Base-by-base conservation (phyloP, 2,113 vertebrate genomes). In the Corythoichthys haematopterus region DNA sequence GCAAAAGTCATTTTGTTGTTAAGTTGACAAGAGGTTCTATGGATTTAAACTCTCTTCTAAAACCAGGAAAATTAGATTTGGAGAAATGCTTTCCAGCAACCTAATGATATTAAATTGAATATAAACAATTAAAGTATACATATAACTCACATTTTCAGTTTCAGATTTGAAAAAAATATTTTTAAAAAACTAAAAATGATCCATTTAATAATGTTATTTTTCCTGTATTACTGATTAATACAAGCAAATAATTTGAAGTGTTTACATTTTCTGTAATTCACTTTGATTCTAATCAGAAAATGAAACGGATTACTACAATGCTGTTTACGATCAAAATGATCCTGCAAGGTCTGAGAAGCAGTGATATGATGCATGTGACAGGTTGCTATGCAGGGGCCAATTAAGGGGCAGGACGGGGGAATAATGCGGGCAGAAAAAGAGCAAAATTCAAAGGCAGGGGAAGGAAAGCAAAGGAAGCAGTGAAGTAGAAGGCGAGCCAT, bases 361-460 rank as follows among this genome's bases (percentile, higher is more conserved):
- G 65, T 28, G 63, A 69, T 71, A 70, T 63, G 52, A 53, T 69
- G 65, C 78, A 45, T 68, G 69, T 82, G 77, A 80, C 69, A 75
- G 65, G 80, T 73, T 81, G 84, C 80, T 80, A 64, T 68, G 75
- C 72, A 66, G 77, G 73, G 84, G 79, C 84, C 82, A 80, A 72
- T 82, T 79, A 69, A 76, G 74, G 79, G 80, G 70, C 67, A 58
- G 70, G 50, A 46, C 47, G 47, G 74, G 77, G 75, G 79, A 72
- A 81, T 74, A 83, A 87, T 83, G 84, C 80, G 38, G 78, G 85
- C 88, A 90, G 84, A 92, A 91, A 91, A 89, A 83, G 88, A 91
- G 85, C 89, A 91, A 89, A 89, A 91, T 87, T 92, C 87, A 92
- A 92, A 91, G 85, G 82, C 87, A 82, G 76, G 75, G 77, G 84